Base-by-base conservation (phyloP, 2,888 invertebrate genomes). In the Myathropa florea region DNA sequence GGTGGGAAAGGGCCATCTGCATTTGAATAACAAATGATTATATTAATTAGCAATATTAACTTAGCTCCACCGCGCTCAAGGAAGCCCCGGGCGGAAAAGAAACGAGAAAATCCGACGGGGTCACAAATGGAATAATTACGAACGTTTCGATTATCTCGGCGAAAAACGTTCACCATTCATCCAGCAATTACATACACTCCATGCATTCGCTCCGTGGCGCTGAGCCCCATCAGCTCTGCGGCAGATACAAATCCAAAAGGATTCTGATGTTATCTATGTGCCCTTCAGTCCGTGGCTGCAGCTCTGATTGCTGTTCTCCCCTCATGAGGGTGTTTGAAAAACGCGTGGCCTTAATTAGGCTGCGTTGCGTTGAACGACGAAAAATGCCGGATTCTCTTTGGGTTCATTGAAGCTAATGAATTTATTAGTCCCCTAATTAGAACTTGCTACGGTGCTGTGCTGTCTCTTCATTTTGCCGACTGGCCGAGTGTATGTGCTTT, bases 21-120 rank as follows among this genome's bases (percentile, higher is more conserved):
- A 60, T 60, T 60, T 60, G 60, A 60, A 60, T 60, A 60, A 60
- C 28, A 60, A 60, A 60, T 60, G 60, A 60, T 60, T 26, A 26
- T 60, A 60, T 60, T 60, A 60, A 60, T 60, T 60, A 60, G 24
- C 60, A 60, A 23, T 26, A 60, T 24, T 60, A 60, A 60, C 24
- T 60, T 28, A 60, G 60, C 60, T 26, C n/a, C 60, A 23, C n/a
- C 28, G 14, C 3, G 60, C 60, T n/a, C 14, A 24, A 24, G 60
- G 28, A 18, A 18, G 46, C 14, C 14, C 39, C 39, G 7, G 23
- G 60, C 14, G 18, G 23, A 24, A 24, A 60, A 60, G 12, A 60
- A 60, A 60, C 2, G n/a, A 23, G n/a, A n/a, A 60, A 60, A 10
- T 24, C 60, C 23, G 28, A 28, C 60, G 28, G 24, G 60, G 24